Evolutionary conservation across 1,140 invertebrate species (phyloP).

Genomic region (Chironomus tepperi): DNA sequence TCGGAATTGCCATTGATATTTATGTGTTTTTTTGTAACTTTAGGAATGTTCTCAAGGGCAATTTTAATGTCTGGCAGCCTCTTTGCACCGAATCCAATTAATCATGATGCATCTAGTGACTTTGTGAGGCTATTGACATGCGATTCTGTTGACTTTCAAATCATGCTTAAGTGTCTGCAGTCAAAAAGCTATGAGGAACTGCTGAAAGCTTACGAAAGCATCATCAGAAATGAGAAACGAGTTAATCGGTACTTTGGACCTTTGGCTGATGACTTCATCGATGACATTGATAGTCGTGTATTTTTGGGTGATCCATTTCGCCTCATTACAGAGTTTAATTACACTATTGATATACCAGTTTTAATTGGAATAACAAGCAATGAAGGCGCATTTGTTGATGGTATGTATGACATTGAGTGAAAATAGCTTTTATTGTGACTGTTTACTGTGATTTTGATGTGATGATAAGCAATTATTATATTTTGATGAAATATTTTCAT

Average conservation of each 20-base stretch:
- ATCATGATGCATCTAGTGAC: conserved; percentile 48
- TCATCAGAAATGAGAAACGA: background rate
- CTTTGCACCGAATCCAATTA: conserved; percentile 42
- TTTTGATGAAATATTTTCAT: conserved; percentile 25
- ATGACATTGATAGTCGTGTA: background rate
- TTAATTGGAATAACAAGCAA: conserved; percentile 51
- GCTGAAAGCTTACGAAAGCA: conserved; percentile 47
- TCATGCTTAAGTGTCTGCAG: conserved; percentile 53
- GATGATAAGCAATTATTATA: background rate
- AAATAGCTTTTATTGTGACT: background rate
- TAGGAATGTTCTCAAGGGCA: conserved; percentile 55
- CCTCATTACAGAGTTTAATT: conserved; percentile 10
- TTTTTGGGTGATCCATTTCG: conserved; percentile 5
- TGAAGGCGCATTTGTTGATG: conserved; percentile 47
- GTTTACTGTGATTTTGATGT: background rate
- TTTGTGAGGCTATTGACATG: conserved; percentile 48
- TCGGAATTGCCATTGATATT: conserved; percentile 31
- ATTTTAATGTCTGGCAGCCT: conserved; percentile 66
- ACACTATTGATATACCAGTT: conserved; percentile 40
- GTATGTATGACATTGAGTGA: conserved; percentile 30
- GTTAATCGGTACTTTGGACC: conserved; percentile 1
- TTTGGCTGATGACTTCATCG: conserved; percentile 2
- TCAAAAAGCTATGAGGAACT: conserved; percentile 46
- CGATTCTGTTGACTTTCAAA: conserved; percentile 33
- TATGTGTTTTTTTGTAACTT: conserved; percentile 25